Conservation (phyloP, 2,888 invertebrate genomes). For the Cyclophora punctaria region DNA sequence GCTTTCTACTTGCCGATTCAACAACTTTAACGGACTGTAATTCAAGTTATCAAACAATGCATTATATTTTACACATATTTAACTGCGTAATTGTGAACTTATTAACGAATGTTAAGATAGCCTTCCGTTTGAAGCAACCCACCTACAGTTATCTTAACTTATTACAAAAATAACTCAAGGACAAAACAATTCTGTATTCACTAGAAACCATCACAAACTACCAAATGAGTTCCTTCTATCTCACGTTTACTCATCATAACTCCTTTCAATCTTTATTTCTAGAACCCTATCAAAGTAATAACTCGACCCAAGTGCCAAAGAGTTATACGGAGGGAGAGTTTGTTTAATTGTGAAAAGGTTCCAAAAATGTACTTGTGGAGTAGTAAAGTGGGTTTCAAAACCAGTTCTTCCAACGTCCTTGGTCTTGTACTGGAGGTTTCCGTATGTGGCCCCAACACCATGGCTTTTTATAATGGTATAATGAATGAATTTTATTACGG, state of each 20-base stretch:
- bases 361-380: slow-evolving; percentile 3
- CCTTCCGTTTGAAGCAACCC: no score
- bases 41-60: no score
- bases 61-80: no score
- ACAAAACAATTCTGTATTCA: slow-evolving; percentile 17
- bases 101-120: no score
- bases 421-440: slow-evolving; percentile 49
- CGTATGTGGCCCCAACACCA: slow-evolving; percentile 45
- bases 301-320: background rate
- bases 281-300: slow-evolving; percentile 5
- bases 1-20: no score
- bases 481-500: slow-evolving; percentile 19
- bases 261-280: background rate
- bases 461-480: slow-evolving; percentile 18
- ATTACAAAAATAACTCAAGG: slow-evolving; percentile 4
- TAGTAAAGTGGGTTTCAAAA: slow-evolving; percentile 33
- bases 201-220: background rate
- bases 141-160: no score
- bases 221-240: background rate
- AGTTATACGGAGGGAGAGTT: background rate
- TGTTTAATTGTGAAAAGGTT: slow-evolving; percentile 4
- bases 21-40: no score
- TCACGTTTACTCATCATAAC: background rate
- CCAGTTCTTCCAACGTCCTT: slow-evolving; percentile 56
- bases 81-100: no score